Conservation (phyloP, 1,140 invertebrate species). For the Latrodectus geometricus region DNA sequence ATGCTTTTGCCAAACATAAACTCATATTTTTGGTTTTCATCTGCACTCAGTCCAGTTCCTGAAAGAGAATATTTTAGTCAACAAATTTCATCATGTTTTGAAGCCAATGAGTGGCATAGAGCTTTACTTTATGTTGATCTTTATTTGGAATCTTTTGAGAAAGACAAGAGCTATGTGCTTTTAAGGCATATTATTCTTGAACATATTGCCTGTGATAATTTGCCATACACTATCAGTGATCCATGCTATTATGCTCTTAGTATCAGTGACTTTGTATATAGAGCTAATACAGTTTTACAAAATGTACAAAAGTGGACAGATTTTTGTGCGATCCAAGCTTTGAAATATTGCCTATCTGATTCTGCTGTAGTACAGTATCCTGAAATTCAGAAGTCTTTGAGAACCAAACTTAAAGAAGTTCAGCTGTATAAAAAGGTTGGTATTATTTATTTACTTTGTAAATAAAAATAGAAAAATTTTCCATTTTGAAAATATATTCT, state of each 20-base stretch:
- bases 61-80: slow-evolving; percentile 13
- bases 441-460: not conserved
- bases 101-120: slow-evolving; percentile 23
- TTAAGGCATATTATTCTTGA: slow-evolving; percentile 31
- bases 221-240: not conserved
- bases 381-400: slow-evolving; percentile 6
- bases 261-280: slow-evolving; percentile 26
- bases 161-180: slow-evolving; percentile 8
- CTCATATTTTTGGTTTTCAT: slow-evolving; percentile 32
- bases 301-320: slow-evolving; percentile 43
- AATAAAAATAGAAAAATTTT: not conserved
- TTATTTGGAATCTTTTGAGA: slow-evolving; percentile 25
- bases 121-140: slow-evolving; percentile 44
- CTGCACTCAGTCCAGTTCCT: slow-evolving; percentile 32
- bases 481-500: too few relatives aligned
- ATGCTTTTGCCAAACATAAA: not conserved
- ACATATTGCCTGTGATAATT: slow-evolving; percentile 28
- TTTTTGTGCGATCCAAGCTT: slow-evolving; percentile 4
- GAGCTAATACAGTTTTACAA: slow-evolving; percentile 39
- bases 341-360: slow-evolving; percentile 53
- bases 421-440: slow-evolving; percentile 50
- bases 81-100: slow-evolving; percentile 26
- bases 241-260: slow-evolving; percentile 34
- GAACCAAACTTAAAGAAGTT: slow-evolving; percentile 36
- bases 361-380: not conserved